Conservation (phyloP, 2,113 vertebrate genomes). For the Epinephelus fuscoguttatus region DNA sequence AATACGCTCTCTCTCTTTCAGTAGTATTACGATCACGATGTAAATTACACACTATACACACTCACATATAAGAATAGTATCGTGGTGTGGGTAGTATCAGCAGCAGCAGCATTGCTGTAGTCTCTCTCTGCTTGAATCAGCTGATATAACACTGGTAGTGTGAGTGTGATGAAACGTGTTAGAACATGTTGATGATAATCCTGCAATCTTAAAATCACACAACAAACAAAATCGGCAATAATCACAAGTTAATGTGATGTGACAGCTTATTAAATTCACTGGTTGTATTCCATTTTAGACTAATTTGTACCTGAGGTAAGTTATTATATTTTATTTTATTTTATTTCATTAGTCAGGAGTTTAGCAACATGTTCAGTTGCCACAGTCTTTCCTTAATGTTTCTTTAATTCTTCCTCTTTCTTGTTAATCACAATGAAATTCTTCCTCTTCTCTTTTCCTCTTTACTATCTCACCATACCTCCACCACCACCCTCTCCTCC, state of each 20-base stretch:
- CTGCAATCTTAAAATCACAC: background rate
- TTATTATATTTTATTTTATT: background rate
- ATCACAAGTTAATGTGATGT: background rate
- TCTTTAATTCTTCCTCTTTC: background rate
- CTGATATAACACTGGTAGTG: background rate
- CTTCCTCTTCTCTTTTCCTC: constrained; percentile 8
- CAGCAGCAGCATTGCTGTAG: background rate
- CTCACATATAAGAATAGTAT: too few relatives aligned
- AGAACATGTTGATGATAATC: background rate
- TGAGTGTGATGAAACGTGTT: background rate
- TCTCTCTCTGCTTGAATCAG: background rate
- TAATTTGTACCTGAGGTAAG: background rate
- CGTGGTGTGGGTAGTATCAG: background rate
- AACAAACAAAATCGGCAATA: background rate
- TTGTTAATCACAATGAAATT: background rate
- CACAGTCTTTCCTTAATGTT: background rate
- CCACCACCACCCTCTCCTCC: background rate
- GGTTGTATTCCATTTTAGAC: background rate
- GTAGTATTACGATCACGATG: background rate
- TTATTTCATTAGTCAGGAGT: background rate
- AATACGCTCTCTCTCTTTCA: background rate
- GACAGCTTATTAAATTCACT: background rate
- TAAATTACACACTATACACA: background rate
- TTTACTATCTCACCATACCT: constrained; percentile 8
- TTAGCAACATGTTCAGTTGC: background rate